These are phyloP conservation scores for Chaetodon auriga DNA, from an alignment of 2,113 vertebrate genomes.

Conservation along the genomic window DNA sequence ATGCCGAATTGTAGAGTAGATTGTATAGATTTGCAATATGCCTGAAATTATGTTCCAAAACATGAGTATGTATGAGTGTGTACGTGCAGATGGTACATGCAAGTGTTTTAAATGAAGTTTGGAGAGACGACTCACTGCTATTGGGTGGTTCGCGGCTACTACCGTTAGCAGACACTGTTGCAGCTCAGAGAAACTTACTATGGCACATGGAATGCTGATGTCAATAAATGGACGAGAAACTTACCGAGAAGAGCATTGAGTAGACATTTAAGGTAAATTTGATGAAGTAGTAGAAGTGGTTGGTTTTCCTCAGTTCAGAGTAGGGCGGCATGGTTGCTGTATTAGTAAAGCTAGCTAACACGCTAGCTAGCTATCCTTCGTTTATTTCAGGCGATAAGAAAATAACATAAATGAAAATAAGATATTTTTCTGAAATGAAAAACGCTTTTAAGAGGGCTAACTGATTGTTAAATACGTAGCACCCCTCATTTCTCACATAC, in stretches of 20 bases:
- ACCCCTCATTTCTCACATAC: constrained; percentile 58
- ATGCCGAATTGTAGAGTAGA: constrained; percentile 34
- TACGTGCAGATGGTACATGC: not conserved
- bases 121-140: constrained; percentile 1
- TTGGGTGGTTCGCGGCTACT: constrained; percentile 20
- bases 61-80: not conserved
- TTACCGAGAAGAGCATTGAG: constrained; percentile 91
- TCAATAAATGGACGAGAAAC: constrained; percentile 53
- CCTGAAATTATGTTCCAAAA: too few species aligned
- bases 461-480: constrained; percentile 27
- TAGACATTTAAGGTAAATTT: constrained; percentile 90
- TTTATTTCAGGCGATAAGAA: constrained; percentile 7
- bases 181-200: not conserved
- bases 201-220: not conserved
- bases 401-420: constrained; percentile 6
- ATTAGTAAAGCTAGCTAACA: constrained; percentile 47
- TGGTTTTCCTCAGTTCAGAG: constrained; percentile 81
- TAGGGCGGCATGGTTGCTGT: constrained; percentile 82
- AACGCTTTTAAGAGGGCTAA: constrained; percentile 8
- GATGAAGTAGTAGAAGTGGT: constrained; percentile 87
- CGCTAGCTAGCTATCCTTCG: constrained; percentile 46
- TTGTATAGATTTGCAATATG: not conserved
- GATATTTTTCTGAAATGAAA: not conserved
- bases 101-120: constrained; percentile 6
- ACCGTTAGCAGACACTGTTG: constrained; percentile 20